Base-by-base conservation (phyloP, 1,140 invertebrate genomes). In the Arctopsyche grandis region DNA sequence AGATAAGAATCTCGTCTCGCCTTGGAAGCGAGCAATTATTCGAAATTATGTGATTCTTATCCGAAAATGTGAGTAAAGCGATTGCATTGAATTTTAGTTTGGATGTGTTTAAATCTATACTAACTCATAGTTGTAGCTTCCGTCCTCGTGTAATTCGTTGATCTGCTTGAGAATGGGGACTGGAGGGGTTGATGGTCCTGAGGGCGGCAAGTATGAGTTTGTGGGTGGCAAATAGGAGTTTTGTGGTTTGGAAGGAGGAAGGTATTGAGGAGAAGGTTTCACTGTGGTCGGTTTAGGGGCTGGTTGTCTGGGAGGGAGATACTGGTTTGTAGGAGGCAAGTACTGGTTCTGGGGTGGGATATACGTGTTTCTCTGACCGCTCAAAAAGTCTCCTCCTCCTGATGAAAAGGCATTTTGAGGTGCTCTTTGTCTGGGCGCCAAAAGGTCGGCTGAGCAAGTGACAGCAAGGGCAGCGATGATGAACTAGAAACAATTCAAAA, bases 71-170 rank as follows among this genome's bases (percentile, higher is more conserved):
- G 29, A 38, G 29, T 7, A 38, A 38, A 38, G 29, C 29, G 29
- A 38, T 38, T 38, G 29, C 29, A 38, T 38, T 38, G 29, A 38
- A 38, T 38, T 14, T 14, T 14, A 4, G 48, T 5, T 52, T 52
- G 1, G 48, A 52, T 52, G 16, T 52, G 44, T 46, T n/a, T 12
- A 46, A 46, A 46, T 46, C 5, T 7, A 14, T 71, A 86, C 86
- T 88, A 81, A 91, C 90, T 90, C 90, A 81, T 90, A 91, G 85
- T 90, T 90, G 82, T 90, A 91, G 84, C 88, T 89, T 80, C 90
- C 90, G 77, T 89, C 88, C 77, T 89, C 86, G 77, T 90, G 87
- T 58, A 87, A 86, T 63, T 83, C 85, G 69, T 89, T 89, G 76
- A 90, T 89, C 80, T 89, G 90, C 82, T 90, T 88, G 69, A 91